Conservation (phyloP, 2,888 invertebrate species). For the Imbricaverruca yamaguchii region DNA sequence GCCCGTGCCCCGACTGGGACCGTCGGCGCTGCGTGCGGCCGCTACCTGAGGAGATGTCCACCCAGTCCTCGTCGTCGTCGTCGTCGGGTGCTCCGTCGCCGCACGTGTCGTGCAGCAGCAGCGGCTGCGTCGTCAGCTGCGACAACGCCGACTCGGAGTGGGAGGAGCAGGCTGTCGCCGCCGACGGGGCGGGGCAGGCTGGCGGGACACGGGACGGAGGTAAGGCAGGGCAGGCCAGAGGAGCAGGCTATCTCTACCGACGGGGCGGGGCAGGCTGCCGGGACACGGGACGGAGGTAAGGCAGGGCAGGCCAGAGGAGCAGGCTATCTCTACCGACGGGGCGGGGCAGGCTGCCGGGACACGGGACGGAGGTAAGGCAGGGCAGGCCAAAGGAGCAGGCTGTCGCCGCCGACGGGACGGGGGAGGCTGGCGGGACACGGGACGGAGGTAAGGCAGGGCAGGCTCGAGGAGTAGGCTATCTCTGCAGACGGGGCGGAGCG, state of each 20-base stretch:
- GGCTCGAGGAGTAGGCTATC: neutral
- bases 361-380: too few species aligned
- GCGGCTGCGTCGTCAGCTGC: neutral
- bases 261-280: too few species aligned
- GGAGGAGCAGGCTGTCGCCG: neutral
- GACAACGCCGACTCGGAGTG: neutral
- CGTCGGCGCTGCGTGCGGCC: too few species aligned
- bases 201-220: neutral
- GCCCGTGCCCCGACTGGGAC: too few species aligned
- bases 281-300: too few species aligned
- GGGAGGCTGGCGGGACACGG: neutral
- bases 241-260: neutral
- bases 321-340: too few species aligned
- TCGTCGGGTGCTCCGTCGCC: neutral
- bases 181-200: neutral
- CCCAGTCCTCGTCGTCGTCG: neutral
- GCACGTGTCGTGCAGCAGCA: neutral
- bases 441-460: neutral
- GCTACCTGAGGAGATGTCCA: neutral
- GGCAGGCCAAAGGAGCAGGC: neutral
- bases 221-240: neutral
- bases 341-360: too few species aligned
- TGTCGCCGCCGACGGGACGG: neutral
- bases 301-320: too few species aligned
- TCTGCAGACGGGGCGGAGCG: too few species aligned